Conservation (phyloP, 2,888 invertebrate genomes). For the Pollenia griseotomentosa region DNA sequence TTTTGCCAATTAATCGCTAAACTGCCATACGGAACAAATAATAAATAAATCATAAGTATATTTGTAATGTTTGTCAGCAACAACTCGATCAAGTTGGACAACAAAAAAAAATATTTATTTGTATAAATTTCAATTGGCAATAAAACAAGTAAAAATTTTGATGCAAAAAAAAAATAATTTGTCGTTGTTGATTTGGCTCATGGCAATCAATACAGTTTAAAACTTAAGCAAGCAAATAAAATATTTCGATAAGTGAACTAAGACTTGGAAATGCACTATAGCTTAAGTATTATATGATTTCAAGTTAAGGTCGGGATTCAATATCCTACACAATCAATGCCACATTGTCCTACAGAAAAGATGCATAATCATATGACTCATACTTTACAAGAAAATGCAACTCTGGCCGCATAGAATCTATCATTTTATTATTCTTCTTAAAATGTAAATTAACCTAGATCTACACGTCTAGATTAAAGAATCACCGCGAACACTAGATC, state of each 20-base stretch:
- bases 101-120: neutral
- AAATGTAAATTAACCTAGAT: too few species aligned
- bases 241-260: neutral
- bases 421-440: too few species aligned
- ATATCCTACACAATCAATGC: too few species aligned
- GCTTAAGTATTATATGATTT: neutral
- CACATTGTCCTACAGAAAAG: too few species aligned
- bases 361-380: too few species aligned
- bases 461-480: too few species aligned
- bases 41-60: too few species aligned
- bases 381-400: too few species aligned
- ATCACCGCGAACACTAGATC: too few species aligned
- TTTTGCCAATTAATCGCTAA: neutral
- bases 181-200: slow-evolving; percentile 37
- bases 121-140: slow-evolving; percentile 24
- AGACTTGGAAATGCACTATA: slow-evolving; percentile 8
- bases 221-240: neutral
- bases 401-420: too few species aligned
- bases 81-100: neutral
- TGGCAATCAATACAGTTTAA: slow-evolving; percentile 17
- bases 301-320: neutral
- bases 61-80: too few species aligned
- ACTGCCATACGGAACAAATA: neutral
- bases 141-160: slow-evolving; percentile 12
- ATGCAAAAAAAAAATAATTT: slow-evolving; percentile 43